Evolutionary conservation across 2,888 invertebrate species (phyloP), one percentile per base, ranked within the genome.

Genomic region (Phyto melanocephala): DNA sequence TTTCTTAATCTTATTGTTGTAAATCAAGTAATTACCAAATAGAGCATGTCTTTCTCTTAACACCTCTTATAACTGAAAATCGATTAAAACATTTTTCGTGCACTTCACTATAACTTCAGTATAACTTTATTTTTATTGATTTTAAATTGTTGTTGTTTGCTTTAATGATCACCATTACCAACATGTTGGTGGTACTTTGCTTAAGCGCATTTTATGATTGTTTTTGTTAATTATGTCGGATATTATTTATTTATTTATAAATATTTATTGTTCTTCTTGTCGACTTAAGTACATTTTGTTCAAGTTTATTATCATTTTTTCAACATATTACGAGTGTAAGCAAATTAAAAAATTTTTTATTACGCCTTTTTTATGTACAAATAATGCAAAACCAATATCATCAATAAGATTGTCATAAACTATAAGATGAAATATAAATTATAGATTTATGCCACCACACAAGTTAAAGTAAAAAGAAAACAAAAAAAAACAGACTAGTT

Each of bases 341-440:
- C 20, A 60, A 76, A 70, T 54, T 45, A 62, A 63, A 62, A 62
- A 68, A 22, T 11, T 24, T 62, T 50, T 70, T 70, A 77, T 70
- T 52, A 77, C 70, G 70, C 77, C 77, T 77, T 77, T 77, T 70
- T 54, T 37, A 45, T 70, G 70, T 77, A 17, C 11, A 54, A 24
- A 28, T 45, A 62, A 70, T 70, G 35, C 54, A 70, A 62, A 35
- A 17, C 8, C 62, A 70, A 70, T 37, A 54, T 75, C 65, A 75
- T 75, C 47, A 58, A 75, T 75, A 67, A 67, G 37, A 75, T 75
- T 75, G 65, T 65, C 75, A 65, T 24, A 47, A 17, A 75, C 24
- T 56, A 65, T 56, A 56, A 75, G 65, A 47, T 58, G 56, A 47
- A 67, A 28, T 20, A 65, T 75, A 56, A 65, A 65, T 75, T 56